Conservation (phyloP, 2,113 vertebrate genomes). For the Saimiri boliviensis region DNA sequence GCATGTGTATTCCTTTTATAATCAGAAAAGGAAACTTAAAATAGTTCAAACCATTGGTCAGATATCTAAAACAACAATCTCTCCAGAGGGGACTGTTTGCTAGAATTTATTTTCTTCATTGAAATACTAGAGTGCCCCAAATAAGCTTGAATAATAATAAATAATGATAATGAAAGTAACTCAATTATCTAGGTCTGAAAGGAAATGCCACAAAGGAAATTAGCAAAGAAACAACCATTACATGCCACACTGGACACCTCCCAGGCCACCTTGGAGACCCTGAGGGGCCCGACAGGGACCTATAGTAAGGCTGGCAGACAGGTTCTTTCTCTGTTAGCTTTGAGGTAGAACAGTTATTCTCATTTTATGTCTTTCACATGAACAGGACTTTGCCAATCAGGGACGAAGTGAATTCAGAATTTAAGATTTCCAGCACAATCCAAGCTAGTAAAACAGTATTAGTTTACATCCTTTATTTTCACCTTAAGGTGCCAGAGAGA, state of each 20-base stretch:
- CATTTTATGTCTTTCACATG: not conserved
- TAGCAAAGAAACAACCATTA: not conserved
- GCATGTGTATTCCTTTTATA: not conserved
- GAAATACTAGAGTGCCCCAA: not conserved
- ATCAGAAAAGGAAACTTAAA: not conserved
- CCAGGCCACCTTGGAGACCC: not conserved
- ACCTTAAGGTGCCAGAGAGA: not conserved
- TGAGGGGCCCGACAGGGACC: not conserved
- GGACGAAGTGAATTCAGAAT: not conserved
- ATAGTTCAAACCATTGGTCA: not conserved
- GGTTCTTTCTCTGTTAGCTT: not conserved
- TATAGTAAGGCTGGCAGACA: not conserved
- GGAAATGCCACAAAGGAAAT: not conserved
- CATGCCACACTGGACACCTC: not conserved
- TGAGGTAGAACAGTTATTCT: not conserved
- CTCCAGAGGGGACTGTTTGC: not conserved
- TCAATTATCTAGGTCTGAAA: not conserved
- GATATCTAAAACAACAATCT: not conserved
- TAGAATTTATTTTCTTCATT: not conserved
- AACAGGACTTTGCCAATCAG: not conserved
- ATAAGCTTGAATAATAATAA: not conserved
- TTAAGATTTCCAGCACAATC: not conserved
- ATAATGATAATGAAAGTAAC: conserved; percentile 6
- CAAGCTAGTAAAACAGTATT: not conserved
- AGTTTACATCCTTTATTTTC: not conserved